Conservation (phyloP, 1,140 invertebrate species). For the Cydia fagiglandana region DNA sequence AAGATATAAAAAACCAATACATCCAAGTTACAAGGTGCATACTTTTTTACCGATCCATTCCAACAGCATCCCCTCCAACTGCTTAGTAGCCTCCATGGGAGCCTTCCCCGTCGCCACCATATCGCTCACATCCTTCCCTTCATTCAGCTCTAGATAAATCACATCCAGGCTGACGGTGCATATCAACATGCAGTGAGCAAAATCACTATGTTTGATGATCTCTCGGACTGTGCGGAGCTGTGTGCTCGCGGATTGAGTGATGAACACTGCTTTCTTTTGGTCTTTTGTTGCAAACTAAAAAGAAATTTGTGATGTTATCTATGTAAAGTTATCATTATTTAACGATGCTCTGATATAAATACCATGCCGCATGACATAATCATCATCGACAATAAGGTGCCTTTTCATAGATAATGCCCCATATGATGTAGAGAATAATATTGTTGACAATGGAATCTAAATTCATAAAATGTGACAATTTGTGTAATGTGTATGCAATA, state of each 20-base stretch:
- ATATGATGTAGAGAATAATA: too few relatives aligned
- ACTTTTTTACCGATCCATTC: conserved; percentile 70
- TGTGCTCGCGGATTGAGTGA: conserved; percentile 76
- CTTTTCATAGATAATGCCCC: too few relatives aligned
- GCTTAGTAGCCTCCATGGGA: conserved; percentile 55
- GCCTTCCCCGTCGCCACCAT: conserved; percentile 56
- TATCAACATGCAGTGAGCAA: conserved; percentile 81
- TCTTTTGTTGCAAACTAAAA: conserved; percentile 64
- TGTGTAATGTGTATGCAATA: too few relatives aligned
- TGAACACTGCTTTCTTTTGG: conserved; percentile 81
- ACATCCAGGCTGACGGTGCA: conserved; percentile 66
- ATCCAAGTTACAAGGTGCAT: neutral
- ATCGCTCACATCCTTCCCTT: conserved; percentile 66
- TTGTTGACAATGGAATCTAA: too few relatives aligned
- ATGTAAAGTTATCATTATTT: too few relatives aligned
- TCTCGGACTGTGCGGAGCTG: conserved; percentile 77
- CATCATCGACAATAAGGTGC: too few relatives aligned
- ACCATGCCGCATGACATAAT: too few relatives aligned
- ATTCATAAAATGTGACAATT: too few relatives aligned
- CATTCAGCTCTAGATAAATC: conserved; percentile 66
- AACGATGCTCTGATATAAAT: too few relatives aligned
- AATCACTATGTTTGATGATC: conserved; percentile 78
- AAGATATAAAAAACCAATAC: too few relatives aligned
- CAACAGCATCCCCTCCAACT: conserved; percentile 61
- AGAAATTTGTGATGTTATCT: neutral